Base-by-base conservation (phyloP, 2,888 invertebrate genomes). In the Cenopis cana region DNA sequence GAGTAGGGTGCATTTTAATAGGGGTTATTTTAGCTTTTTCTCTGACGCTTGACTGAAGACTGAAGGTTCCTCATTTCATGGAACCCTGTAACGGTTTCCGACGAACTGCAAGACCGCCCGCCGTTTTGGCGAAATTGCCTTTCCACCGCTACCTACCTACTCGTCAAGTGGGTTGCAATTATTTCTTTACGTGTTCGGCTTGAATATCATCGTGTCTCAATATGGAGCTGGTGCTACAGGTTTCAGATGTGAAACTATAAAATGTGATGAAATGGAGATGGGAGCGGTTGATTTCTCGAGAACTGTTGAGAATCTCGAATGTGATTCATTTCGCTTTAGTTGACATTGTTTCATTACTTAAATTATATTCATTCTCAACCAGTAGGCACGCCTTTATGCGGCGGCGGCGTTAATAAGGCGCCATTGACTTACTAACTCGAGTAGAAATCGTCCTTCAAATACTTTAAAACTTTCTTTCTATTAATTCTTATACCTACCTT, bases 81-180 rank as follows among this genome's bases (percentile, higher is more conserved):
- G 46, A 29, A 12, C 60, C 46, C 46, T 17, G 46, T 38, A 36
- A 33, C 55, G 41, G 14, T 60, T 29, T 29, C 60, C 46, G 17
- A 29, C 60, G 0, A 50, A 17, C 10, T 18, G 18, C 17, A 24
- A 57, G 69, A 65, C 74, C 75, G 79, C 80, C 81, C 81, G 84
- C 76, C 72, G 72, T 76, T 81, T 77, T 77, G 69, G 72, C 72
- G 69, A 69, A 62, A 69, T 60, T 64, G 59, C 17, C 64, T 59
- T 72, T 72, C 64, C 64, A 69, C 69, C 52, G 70, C 41, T 36
- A n/a, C n/a, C n/a, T n/a, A n/a, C n/a, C n/a, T n/a, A 59, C 57
- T 41, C 41, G 68, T 64, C 72, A 72, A 59, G 57, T 68, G 11
- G 62, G 72, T 59, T 59, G 59, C 65, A 52, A 59, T 52, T 70